Evolutionary conservation across 2,113 vertebrate species (phyloP).

Genomic region (Menidia beryllina): DNA sequence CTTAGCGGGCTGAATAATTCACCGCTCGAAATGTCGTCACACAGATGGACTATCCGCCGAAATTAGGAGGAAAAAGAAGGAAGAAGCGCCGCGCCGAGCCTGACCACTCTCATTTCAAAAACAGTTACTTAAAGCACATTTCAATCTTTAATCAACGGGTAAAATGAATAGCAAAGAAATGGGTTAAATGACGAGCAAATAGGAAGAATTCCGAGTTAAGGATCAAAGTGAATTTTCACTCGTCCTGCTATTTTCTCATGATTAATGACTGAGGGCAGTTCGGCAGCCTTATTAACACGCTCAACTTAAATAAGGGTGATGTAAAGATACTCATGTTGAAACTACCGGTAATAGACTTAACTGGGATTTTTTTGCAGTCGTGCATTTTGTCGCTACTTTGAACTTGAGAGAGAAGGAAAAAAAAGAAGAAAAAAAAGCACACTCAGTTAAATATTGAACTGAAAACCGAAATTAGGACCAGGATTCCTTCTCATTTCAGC

Average conservation of each 20-base stretch:
- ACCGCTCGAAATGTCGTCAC: conserved; percentile 71
- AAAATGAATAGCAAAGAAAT: conserved; percentile 47
- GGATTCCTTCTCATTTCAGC: background rate
- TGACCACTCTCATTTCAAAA: conserved; percentile 54
- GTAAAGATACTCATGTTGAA: conserved; percentile 76
- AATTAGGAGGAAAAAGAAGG: conserved; percentile 32
- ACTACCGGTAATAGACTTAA: conserved; percentile 65
- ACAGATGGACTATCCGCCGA: conserved; percentile 52
- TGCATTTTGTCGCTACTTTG: conserved; percentile 55
- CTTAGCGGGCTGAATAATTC: conserved; percentile 84
- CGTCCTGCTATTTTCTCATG: conserved; percentile 74
- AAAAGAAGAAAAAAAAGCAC: conserved; percentile 15
- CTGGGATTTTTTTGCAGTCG: conserved; percentile 46
- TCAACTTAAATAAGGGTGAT: conserved; percentile 72
- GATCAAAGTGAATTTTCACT: conserved; percentile 76
- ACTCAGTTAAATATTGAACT: conserved; percentile 13
- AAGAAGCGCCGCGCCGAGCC: conserved; percentile 29
- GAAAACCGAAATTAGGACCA: background rate
- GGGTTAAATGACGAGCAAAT: conserved; percentile 54
- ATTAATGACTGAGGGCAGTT: conserved; percentile 76
- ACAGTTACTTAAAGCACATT: conserved; percentile 58
- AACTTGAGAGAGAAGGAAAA: conserved; percentile 36
- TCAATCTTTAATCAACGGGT: conserved; percentile 76
- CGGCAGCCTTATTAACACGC: conserved; percentile 60
- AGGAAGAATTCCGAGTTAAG: conserved; percentile 49